These are phyloP conservation scores for Trisateles emortualis DNA, from an alignment of 2,888 invertebrate species.

Conservation along the genomic window DNA sequence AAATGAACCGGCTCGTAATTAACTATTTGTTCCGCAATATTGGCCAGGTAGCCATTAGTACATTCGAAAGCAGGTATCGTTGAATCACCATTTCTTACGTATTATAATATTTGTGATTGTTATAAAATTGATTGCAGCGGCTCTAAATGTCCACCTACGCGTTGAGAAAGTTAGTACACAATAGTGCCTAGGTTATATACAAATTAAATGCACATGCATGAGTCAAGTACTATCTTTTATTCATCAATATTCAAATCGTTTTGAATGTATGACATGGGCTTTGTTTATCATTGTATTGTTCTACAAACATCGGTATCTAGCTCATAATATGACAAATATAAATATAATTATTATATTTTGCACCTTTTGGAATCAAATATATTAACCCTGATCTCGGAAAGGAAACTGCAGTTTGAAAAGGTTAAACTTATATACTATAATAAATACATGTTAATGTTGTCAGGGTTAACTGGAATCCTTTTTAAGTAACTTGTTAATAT, in stretches of 20 bases:
- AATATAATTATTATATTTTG: slow-evolving; percentile 18
- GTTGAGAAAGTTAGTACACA: slow-evolving; percentile 58
- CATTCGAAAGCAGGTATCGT: slow-evolving; percentile 58
- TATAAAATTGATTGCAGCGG: slow-evolving; percentile 40
- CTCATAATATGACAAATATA: slow-evolving; percentile 9
- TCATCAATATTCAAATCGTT: slow-evolving; percentile 29
- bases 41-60: slow-evolving; percentile 61
- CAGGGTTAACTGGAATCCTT: slow-evolving; percentile 73
- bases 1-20: slow-evolving; percentile 73
- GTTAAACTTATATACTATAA: slow-evolving; percentile 51
- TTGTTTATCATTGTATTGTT: slow-evolving; percentile 36
- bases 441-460: slow-evolving; percentile 53
- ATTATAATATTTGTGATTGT: slow-evolving; percentile 44
- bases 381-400: slow-evolving; percentile 54
- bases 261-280: slow-evolving; percentile 21
- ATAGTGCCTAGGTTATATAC: slow-evolving; percentile 36
- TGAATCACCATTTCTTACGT: slow-evolving; percentile 61
- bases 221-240: slow-evolving; percentile 39
- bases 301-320: slow-evolving; percentile 1
- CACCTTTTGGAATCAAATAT: slow-evolving; percentile 18
- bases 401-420: slow-evolving; percentile 53
- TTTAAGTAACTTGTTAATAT: slow-evolving; percentile 43
- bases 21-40: slow-evolving; percentile 70
- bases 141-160: slow-evolving; percentile 60
- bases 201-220: slow-evolving; percentile 29